These are phyloP conservation scores for Penaeus vannamei DNA, from an alignment of 1,140 invertebrate species.

Conservation along the genomic window DNA sequence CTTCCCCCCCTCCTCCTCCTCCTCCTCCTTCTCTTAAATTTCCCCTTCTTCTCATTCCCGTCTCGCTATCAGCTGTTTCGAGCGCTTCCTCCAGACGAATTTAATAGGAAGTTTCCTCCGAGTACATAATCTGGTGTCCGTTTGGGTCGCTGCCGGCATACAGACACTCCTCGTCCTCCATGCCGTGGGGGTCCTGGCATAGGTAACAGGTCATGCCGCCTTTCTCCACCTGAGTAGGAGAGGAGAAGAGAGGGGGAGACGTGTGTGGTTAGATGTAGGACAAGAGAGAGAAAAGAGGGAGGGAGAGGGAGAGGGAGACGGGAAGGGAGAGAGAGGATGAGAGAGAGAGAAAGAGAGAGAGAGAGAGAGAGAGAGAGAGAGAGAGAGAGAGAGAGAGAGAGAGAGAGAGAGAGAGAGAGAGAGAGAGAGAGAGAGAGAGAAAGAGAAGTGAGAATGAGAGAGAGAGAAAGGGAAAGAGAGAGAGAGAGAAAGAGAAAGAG, in stretches of 20 bases:
- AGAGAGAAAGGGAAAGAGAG: too few species aligned
- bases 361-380: background rate
- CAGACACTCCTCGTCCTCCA: slow-evolving; percentile 40
- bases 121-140: slow-evolving; percentile 42
- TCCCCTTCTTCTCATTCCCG: too few species aligned
- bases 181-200: background rate
- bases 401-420: too few species aligned
- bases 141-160: slow-evolving; percentile 19
- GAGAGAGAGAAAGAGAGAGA: background rate
- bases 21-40: too few species aligned
- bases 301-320: background rate
- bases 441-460: too few species aligned
- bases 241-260: background rate
- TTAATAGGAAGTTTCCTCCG: slow-evolving; percentile 24
- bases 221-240: slow-evolving; percentile 14
- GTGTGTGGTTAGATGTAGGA: background rate
- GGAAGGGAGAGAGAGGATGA: background rate
- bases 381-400: too few species aligned
- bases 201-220: slow-evolving; percentile 34
- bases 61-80: too few species aligned
- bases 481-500: too few species aligned
- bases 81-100: too few species aligned
- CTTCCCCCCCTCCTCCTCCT: too few species aligned
- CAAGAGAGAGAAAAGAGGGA: background rate
- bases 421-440: too few species aligned